Percentiles rank a stretch among this genome's conserved stretches.
Evolutionary conservation across 2,888 invertebrate species (phyloP).

Genomic region (Hypomecis atomaria): DNA sequence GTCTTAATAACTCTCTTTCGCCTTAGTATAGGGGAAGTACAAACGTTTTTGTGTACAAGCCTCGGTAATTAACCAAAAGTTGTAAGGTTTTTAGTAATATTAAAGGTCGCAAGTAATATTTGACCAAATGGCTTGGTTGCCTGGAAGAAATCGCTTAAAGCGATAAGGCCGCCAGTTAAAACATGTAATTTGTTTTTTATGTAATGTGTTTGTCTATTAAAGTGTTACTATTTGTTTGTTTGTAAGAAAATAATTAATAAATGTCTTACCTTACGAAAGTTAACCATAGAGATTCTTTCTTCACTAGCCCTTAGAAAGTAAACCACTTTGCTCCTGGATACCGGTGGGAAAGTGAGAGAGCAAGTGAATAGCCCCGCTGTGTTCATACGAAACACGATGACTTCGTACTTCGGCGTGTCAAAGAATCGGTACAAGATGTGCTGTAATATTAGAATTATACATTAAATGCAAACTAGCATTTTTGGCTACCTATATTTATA

Average conservation of each 20-base stretch:
- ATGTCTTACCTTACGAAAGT: slow-evolving; percentile 70
- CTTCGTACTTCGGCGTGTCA: slow-evolving; percentile 67
- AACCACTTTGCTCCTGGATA: slow-evolving; percentile 86
- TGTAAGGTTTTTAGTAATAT: too few relatives aligned
- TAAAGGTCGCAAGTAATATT: too few relatives aligned
- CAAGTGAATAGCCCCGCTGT: slow-evolving; percentile 87
- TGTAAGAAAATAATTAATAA: not conserved
- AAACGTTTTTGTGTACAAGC: too few relatives aligned
- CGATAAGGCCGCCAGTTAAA: too few relatives aligned
- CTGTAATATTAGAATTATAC: slow-evolving; percentile 53
- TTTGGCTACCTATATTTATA: not conserved
- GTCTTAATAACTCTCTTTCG: too few relatives aligned
- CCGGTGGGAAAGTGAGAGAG: slow-evolving; percentile 84
- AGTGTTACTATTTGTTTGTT: too few relatives aligned
- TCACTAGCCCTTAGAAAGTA: slow-evolving; percentile 90
- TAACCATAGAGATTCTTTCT: slow-evolving; percentile 86
- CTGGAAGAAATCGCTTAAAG: too few relatives aligned
- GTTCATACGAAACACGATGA: slow-evolving; percentile 86
- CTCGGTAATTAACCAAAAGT: too few relatives aligned
- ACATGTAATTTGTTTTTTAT: too few relatives aligned
- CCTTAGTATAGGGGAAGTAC: too few relatives aligned
- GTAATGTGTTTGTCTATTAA: too few relatives aligned
- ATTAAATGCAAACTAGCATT: slow-evolving; percentile 10
- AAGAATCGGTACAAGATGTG: slow-evolving; percentile 71
- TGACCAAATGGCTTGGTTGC: too few relatives aligned